Evolutionary conservation across 2,797 vertebrate genomes (phyloP).

Genomic region (Silurus aristotelis): DNA sequence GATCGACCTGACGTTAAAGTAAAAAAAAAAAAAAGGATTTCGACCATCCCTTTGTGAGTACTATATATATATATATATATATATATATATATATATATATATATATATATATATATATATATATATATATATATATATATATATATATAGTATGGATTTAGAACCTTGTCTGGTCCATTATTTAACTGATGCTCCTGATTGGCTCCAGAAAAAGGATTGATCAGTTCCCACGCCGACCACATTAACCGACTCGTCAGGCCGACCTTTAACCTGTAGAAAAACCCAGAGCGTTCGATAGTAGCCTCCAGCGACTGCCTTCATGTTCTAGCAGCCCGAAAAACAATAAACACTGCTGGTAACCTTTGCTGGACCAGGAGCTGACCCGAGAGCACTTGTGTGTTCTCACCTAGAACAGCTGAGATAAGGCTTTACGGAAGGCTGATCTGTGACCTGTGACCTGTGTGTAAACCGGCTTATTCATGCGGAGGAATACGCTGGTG

Average conservation of each 20-base stretch:
- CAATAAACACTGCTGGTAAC: constrained; percentile 46
- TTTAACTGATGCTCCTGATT: constrained; percentile 56
- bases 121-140: too few species aligned
- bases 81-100: too few species aligned
- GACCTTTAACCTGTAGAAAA: constrained; percentile 81
- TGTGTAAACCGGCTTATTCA: not conserved
- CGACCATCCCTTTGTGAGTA: too few species aligned
- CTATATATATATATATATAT: too few species aligned
- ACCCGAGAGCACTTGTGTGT: constrained; percentile 11
- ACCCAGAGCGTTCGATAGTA: constrained; percentile 73
- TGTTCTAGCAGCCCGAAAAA: constrained; percentile 46
- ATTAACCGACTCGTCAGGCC: constrained; percentile 82
- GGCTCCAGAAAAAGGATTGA: constrained; percentile 82
- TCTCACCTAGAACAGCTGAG: constrained; percentile 22
- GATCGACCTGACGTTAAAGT: too few species aligned
- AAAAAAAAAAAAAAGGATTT: too few species aligned
- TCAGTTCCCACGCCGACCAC: constrained; percentile 83
- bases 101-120: too few species aligned
- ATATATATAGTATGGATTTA: constrained; percentile 11
- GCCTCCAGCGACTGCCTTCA: constrained; percentile 52
- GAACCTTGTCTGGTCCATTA: constrained; percentile 50
- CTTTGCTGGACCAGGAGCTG: constrained; percentile 21
- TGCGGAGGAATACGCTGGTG: not conserved
- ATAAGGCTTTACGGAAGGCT: constrained; percentile 12
- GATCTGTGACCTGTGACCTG: constrained; percentile 18